Conservation (phyloP, 1,140 invertebrate species). For the Sipha flava region DNA sequence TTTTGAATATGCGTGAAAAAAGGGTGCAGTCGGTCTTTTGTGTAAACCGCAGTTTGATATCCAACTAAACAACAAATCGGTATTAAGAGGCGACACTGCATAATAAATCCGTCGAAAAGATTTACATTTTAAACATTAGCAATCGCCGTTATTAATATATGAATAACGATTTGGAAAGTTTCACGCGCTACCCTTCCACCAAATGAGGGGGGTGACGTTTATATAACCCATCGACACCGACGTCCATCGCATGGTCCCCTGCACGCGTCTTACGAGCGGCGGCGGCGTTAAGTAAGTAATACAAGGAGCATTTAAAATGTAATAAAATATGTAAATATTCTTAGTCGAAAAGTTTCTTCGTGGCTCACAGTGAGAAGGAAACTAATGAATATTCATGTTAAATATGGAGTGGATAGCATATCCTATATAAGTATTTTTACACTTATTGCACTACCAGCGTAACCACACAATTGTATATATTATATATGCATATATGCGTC, state of each 20-base stretch:
- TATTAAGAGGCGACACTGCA: too few relatives aligned
- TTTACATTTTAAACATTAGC: constrained; percentile 20
- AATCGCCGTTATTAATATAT: neutral
- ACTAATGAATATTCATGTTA: neutral
- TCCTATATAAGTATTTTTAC: neutral
- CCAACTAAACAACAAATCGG: too few relatives aligned
- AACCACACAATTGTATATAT: too few relatives aligned
- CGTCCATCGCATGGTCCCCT: too few relatives aligned
- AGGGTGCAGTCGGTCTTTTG: too few relatives aligned
- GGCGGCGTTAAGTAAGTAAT: neutral
- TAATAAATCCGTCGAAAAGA: neutral
- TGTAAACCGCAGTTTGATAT: too few relatives aligned
- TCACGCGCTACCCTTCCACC: too few relatives aligned
- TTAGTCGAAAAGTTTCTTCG: constrained; percentile 12
- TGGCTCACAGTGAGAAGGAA: neutral
- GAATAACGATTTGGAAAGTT: neutral
- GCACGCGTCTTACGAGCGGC: neutral
- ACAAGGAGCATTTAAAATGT: neutral
- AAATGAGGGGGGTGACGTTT: too few relatives aligned
- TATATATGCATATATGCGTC: too few relatives aligned
- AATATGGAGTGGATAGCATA: neutral
- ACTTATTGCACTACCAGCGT: neutral
- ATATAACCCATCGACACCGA: too few relatives aligned
- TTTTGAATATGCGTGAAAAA: too few relatives aligned
- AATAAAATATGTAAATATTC: constrained; percentile 32